Percentiles rank a stretch among this genome's conserved stretches.
Evolutionary conservation across 2,888 invertebrate genomes (phyloP).

Genomic region (Torymus tubicola): DNA sequence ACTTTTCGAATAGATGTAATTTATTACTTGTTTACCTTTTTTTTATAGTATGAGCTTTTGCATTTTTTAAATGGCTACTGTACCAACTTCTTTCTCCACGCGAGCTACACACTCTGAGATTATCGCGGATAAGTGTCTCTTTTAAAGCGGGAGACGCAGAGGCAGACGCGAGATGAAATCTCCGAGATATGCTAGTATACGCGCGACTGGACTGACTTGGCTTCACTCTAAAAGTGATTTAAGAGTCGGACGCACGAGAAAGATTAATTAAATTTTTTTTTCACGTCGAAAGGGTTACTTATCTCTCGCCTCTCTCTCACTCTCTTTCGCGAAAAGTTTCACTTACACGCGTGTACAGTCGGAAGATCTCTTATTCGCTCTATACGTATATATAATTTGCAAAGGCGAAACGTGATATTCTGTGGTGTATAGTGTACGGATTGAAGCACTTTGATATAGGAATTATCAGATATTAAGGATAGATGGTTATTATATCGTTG

Average conservation of each 20-base stretch:
- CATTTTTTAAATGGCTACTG: too few species aligned
- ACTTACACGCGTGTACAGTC: neutral
- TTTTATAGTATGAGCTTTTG: too few species aligned
- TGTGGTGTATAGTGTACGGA: too few species aligned
- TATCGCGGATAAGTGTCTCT: neutral
- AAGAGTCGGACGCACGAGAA: neutral
- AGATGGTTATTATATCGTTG: too few species aligned
- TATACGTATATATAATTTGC: too few species aligned
- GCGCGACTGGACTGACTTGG: neutral
- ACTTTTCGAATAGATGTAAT: too few species aligned
- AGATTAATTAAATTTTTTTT: slow-evolving; percentile 26
- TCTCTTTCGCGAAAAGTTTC: neutral
- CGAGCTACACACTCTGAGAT: neutral
- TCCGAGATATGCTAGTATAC: slow-evolving; percentile 1
- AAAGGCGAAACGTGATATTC: too few species aligned
- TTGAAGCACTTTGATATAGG: too few species aligned
- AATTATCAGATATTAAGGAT: too few species aligned
- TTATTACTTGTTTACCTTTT: too few species aligned
- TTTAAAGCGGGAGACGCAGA: neutral
- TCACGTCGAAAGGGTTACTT: neutral
- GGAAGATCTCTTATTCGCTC: too few species aligned
- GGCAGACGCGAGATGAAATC: slow-evolving; percentile 13
- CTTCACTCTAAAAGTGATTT: slow-evolving; percentile 1
- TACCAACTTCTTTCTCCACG: too few species aligned
- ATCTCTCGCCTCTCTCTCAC: neutral